Percentiles rank a stretch among this genome's conserved stretches.
These are phyloP conservation scores for Palythoa heliodiscus DNA, from an alignment of 92 coral and sea anemone genomes.

Conservation along the genomic window DNA sequence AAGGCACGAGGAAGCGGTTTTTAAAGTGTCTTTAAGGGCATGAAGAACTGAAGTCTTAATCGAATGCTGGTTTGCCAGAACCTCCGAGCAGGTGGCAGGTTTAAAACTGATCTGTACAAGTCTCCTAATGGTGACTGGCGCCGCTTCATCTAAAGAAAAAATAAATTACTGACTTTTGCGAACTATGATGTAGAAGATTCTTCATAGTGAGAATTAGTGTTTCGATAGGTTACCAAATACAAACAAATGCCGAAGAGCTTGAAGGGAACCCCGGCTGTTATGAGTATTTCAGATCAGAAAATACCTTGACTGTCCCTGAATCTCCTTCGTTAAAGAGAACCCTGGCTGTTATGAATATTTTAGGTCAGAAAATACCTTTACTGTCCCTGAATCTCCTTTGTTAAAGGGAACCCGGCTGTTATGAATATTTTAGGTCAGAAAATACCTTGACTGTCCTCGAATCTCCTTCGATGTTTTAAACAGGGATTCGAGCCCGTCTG, in stretches of 20 bases:
- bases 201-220: too few species aligned
- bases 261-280: neutral
- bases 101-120: slow-evolving; percentile 16
- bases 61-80: neutral
- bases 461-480: too few species aligned
- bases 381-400: too few species aligned
- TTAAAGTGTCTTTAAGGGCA: neutral
- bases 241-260: neutral
- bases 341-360: too few species aligned
- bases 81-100: neutral
- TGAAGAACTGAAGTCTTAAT: neutral
- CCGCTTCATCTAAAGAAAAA: slow-evolving; percentile 4
- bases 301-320: too few species aligned
- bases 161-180: neutral
- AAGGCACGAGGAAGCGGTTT: slow-evolving; percentile 8
- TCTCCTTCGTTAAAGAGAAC: neutral
- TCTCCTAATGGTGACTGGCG: neutral
- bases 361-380: too few species aligned
- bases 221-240: slow-evolving; percentile 12
- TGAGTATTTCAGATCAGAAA: too few species aligned
- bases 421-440: too few species aligned
- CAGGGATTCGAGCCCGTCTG: too few species aligned
- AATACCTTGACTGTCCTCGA: too few species aligned
- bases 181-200: too few species aligned
- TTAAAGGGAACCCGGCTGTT: neutral